Percentiles rank a stretch among this genome's conserved stretches.
Evolutionary conservation across 2,888 invertebrate genomes (phyloP).

Genomic region (Disparrhopalites patrizii): DNA sequence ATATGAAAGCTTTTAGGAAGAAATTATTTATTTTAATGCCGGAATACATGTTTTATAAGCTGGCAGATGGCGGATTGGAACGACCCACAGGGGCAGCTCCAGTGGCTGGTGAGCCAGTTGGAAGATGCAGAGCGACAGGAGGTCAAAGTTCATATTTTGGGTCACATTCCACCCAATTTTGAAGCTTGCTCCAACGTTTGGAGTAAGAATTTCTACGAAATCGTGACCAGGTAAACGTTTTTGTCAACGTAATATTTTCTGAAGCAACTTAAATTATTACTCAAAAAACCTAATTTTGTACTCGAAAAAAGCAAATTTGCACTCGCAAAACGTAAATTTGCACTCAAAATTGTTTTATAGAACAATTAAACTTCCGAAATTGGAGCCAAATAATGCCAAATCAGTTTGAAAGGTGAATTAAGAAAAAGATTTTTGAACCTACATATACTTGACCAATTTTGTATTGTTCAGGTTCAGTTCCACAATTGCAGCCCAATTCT

Average conservation of each 20-base stretch:
- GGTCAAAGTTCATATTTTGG: conserved; percentile 75
- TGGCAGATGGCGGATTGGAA: conserved; percentile 69
- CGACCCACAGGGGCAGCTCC: conserved; percentile 71
- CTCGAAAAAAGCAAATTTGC: too few species aligned
- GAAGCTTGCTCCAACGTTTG: conserved; percentile 66
- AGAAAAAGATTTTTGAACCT: conserved; percentile 53
- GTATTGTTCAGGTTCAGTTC: conserved; percentile 59
- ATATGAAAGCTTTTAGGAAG: too few species aligned
- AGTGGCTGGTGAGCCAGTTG: conserved; percentile 74
- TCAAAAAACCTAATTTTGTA: neutral
- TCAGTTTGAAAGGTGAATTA: conserved; percentile 51
- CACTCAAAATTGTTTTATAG: too few species aligned
- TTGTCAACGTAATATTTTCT: neutral
- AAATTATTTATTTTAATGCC: neutral
- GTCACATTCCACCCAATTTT: conserved; percentile 73
- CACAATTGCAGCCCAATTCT: conserved; percentile 73
- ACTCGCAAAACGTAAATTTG: too few species aligned
- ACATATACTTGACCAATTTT: too few species aligned
- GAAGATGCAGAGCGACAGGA: conserved; percentile 66
- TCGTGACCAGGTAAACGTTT: conserved; percentile 50
- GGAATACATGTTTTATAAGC: conserved; percentile 18
- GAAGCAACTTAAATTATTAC: neutral
- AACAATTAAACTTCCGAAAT: too few species aligned
- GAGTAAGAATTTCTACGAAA: conserved; percentile 65
- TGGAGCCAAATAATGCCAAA: neutral